phyloP scores from a whole-genome alignment of 2,888 invertebrate genomes.

The Euproctis similis region DNA sequence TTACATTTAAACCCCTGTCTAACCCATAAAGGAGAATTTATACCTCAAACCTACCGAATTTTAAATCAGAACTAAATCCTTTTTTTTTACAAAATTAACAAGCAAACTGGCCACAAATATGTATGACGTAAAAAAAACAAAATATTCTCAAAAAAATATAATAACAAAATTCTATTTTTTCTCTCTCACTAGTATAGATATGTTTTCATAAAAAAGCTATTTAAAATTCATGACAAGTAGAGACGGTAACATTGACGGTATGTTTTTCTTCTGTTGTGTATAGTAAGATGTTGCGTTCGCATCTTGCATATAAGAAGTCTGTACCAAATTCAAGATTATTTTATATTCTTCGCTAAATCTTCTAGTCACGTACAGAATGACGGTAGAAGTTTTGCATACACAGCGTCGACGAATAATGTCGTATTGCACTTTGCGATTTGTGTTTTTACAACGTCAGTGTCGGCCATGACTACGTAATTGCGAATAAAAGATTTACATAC shows the following conservation, averaged over 20 bases:
- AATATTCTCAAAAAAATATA: background rate
- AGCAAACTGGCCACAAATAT: too few relatives aligned
- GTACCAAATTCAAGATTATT: background rate
- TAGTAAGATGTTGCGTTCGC: background rate
- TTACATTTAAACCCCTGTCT: too few relatives aligned
- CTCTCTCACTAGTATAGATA: background rate
- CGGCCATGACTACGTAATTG: too few relatives aligned
- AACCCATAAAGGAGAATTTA: too few relatives aligned
- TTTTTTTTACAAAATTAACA: too few relatives aligned
- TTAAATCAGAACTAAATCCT: too few relatives aligned
- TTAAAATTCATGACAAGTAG: background rate
- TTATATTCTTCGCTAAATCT: constrained; percentile 4
- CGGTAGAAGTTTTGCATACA: constrained; percentile 4
- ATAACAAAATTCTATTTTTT: too few relatives aligned
- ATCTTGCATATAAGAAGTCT: background rate
- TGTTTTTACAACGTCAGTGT: background rate
- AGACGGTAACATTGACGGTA: background rate
- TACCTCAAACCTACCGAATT: too few relatives aligned
- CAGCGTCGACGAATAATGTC: constrained; percentile 6
- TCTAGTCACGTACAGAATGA: constrained; percentile 7
- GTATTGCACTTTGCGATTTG: constrained; percentile 7
- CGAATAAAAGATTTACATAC: too few relatives aligned
- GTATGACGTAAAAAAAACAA: too few relatives aligned
- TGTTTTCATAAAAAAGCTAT: background rate
- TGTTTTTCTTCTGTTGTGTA: constrained; percentile 4